These are phyloP conservation scores for Oophaga sylvatica DNA, from an alignment of 2,797 vertebrate genomes.

Conservation along the genomic window DNA sequence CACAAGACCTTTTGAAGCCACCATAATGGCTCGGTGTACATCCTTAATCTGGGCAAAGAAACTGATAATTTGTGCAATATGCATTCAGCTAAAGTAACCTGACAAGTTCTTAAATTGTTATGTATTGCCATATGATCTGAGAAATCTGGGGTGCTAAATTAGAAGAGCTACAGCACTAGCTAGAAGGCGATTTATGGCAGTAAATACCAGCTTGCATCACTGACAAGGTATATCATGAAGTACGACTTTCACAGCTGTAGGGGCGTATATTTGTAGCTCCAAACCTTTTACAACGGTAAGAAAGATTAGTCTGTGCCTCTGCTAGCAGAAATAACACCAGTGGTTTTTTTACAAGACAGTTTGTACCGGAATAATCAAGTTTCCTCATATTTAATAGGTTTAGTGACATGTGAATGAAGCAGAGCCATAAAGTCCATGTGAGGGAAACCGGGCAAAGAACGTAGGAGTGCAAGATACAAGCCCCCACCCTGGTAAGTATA, in stretches of 20 bases:
- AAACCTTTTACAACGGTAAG: slow-evolving; percentile 6
- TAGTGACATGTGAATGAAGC: slow-evolving; percentile 44
- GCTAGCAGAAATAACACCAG: slow-evolving; percentile 14
- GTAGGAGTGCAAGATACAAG: background rate
- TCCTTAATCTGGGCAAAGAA: background rate
- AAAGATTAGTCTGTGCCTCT: background rate
- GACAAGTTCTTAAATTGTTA: background rate
- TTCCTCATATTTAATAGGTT: slow-evolving; percentile 43
- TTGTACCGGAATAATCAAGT: slow-evolving; percentile 56
- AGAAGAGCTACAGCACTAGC: slow-evolving; percentile 1
- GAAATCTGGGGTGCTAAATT: background rate
- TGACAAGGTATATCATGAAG: slow-evolving; percentile 46
- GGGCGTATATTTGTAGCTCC: background rate
- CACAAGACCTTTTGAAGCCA: too few species aligned
- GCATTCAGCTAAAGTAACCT: background rate
- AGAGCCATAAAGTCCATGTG: slow-evolving; percentile 34
- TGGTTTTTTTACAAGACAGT: slow-evolving; percentile 4
- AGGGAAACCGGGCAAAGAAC: background rate
- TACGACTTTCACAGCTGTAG: slow-evolving; percentile 28
- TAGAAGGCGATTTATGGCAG: slow-evolving; percentile 17
- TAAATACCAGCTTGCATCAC: slow-evolving; percentile 34
- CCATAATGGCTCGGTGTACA: too few species aligned
- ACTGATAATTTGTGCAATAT: background rate
- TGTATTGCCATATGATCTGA: background rate
- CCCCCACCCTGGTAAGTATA: slow-evolving; percentile 18